Evolutionary conservation across 1,140 invertebrate genomes (phyloP), one percentile per base, ranked within the genome.

Genomic region (Hyles euphorbiae): DNA sequence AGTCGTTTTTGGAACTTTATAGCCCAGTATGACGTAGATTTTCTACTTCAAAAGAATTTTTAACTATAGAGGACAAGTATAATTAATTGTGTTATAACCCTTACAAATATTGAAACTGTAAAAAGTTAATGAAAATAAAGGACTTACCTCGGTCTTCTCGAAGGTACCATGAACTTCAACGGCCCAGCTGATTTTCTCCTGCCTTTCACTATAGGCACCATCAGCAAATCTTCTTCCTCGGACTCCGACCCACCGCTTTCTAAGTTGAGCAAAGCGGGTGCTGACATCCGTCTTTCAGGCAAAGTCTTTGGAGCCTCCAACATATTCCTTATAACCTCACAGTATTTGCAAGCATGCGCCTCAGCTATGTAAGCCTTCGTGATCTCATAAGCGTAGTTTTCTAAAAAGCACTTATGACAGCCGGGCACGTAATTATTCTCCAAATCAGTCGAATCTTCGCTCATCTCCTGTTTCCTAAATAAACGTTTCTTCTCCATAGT

Each of bases 361-460:
- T 89, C 81, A 32, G 74, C 82, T 63, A 87, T 88, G 59, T 88
- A 89, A 3, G 87, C 89, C 59, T 88, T 79, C 0, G 82, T 89
- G 49, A 90, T 78, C 34, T 76, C 86, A 58, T 89, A 88, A 1
- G 88, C 89, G 58, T 90, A 89, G 58, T 83, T 89, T 57, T 90
- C 89, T 48, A 90, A 73, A 66, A 90, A 90, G 61, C 89, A 90
- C 64, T 88, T 89, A 66, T 90, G 89, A 57, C 89, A 90, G 3
- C 81, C 87, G 3, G 79, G 71, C 3, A 89, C 80, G 34, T 82
- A 86, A 58, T 58, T 74, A 6, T 58, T 74, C 58, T 89, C 89
- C 9, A 74, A 63, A 48, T 89, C 88, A 3, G 86, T 90, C 0
- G 88, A 90, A 46, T 90, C 88, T 47, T 89, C 87, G 55, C 89